These are phyloP conservation scores for Excalfactoria chinensis DNA, from an alignment of 2,113 vertebrate species.

Conservation along the genomic window DNA sequence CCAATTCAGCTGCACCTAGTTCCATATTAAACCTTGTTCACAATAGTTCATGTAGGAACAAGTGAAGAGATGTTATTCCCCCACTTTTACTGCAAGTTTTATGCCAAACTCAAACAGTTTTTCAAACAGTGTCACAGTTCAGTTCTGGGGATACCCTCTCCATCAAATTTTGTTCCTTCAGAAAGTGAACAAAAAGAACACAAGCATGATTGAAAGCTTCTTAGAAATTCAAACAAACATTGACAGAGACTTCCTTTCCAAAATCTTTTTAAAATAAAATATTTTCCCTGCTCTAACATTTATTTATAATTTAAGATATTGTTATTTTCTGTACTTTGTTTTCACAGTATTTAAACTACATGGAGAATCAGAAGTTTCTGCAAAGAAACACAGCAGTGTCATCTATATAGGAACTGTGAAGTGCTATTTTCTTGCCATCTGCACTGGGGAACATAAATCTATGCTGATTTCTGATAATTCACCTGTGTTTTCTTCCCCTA, in stretches of 20 bases:
- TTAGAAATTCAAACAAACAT: not conserved
- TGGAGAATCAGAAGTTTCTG: not conserved
- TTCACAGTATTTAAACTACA: not conserved
- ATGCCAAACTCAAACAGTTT: not conserved
- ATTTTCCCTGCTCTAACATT: not conserved
- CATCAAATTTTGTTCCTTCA: not conserved
- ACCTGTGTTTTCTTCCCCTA: not conserved
- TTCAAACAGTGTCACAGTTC: not conserved
- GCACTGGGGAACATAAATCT: not conserved
- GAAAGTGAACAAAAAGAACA: not conserved
- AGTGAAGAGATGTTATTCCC: too few relatives aligned
- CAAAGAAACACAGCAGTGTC: not conserved
- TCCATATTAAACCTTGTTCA: not conserved
- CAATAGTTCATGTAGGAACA: not conserved
- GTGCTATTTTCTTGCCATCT: not conserved
- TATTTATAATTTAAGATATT: not conserved
- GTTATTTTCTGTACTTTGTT: not conserved
- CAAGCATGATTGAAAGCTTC: not conserved
- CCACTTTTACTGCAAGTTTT: not conserved
- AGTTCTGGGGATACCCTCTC: not conserved
- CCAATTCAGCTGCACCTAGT: not conserved
- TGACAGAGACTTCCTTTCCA: not conserved
- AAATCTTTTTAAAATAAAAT: not conserved
- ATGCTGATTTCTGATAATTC: not conserved
- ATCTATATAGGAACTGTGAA: not conserved